Conservation (phyloP, 2,888 invertebrate species). For the Pardosa pseudoannulata region DNA sequence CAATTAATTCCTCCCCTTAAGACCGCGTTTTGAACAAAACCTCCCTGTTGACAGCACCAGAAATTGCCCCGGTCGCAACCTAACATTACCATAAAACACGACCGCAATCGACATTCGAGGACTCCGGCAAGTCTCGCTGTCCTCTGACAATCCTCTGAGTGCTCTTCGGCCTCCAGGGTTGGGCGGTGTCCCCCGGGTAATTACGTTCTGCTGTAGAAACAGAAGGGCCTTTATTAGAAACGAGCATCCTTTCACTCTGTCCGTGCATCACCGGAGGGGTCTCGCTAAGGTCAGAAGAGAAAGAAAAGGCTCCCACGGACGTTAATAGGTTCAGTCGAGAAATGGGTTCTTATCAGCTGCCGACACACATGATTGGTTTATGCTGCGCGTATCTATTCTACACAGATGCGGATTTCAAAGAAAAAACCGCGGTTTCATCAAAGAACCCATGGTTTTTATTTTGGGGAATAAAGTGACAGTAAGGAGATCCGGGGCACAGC, state of each 20-base stretch:
- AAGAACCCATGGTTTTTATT: background rate
- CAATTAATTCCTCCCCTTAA: background rate
- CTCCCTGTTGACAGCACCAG: background rate
- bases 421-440: background rate
- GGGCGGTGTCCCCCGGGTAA: slow-evolving; percentile 48
- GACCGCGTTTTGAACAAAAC: too few relatives aligned
- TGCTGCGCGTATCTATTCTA: slow-evolving; percentile 15
- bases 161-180: slow-evolving; percentile 42
- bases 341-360: slow-evolving; percentile 50
- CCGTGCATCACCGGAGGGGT: slow-evolving; percentile 11
- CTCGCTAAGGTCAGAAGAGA: slow-evolving; percentile 19
- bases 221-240: slow-evolving; percentile 57
- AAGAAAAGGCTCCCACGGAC: slow-evolving; percentile 56
- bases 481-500: too few relatives aligned
- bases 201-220: slow-evolving; percentile 31
- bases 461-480: too few relatives aligned
- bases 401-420: background rate
- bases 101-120: too few relatives aligned
- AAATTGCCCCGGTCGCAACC: slow-evolving; percentile 7
- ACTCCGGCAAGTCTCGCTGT: too few relatives aligned
- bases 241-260: slow-evolving; percentile 57
- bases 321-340: slow-evolving; percentile 51
- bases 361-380: slow-evolving; percentile 56
- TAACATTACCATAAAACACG: slow-evolving; percentile 50
- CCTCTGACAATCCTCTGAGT: slow-evolving; percentile 16